Percentiles rank a stretch among this genome's conserved stretches.
Conservation (phyloP, 2,113 vertebrate species). For the Dasypus novemcinctus region DNA sequence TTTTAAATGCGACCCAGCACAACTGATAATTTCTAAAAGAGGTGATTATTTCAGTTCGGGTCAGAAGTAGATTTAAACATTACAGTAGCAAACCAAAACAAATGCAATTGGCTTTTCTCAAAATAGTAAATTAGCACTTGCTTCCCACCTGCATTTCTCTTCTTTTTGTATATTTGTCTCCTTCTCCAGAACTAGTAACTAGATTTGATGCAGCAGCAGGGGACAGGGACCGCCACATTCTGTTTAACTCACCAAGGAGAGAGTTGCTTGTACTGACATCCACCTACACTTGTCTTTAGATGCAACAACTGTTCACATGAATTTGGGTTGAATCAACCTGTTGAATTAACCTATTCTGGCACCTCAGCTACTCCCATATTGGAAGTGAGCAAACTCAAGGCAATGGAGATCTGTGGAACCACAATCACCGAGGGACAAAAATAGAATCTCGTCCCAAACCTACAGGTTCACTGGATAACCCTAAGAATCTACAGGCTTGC, state of each 20-base stretch:
- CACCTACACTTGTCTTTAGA: neutral
- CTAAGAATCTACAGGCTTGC: neutral
- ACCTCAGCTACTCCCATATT: neutral
- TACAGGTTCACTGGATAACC: neutral
- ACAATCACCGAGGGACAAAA: rapidly evolving
- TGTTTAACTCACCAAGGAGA: neutral
- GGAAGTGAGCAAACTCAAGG: neutral
- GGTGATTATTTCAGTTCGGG: conserved; percentile 48
- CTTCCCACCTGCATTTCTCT: conserved; percentile 23
- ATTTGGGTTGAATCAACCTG: neutral
- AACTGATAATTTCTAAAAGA: conserved; percentile 53
- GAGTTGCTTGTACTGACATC: neutral
- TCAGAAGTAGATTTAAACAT: conserved; percentile 51
- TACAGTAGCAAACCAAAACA: conserved; percentile 38
- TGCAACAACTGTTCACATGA: neutral
- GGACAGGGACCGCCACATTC: neutral
- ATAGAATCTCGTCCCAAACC: neutral
- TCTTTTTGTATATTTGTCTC: neutral
- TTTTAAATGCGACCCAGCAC: conserved; percentile 30
- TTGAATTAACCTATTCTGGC: neutral
- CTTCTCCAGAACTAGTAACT: neutral
- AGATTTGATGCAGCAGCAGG: neutral
- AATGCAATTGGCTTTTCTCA: conserved; percentile 50
- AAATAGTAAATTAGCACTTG: conserved; percentile 29
- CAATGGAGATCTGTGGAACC: neutral